Evolutionary conservation across 2,113 vertebrate species (phyloP), one percentile per base, ranked within the genome.

Genomic region (Tyrannus savana): DNA sequence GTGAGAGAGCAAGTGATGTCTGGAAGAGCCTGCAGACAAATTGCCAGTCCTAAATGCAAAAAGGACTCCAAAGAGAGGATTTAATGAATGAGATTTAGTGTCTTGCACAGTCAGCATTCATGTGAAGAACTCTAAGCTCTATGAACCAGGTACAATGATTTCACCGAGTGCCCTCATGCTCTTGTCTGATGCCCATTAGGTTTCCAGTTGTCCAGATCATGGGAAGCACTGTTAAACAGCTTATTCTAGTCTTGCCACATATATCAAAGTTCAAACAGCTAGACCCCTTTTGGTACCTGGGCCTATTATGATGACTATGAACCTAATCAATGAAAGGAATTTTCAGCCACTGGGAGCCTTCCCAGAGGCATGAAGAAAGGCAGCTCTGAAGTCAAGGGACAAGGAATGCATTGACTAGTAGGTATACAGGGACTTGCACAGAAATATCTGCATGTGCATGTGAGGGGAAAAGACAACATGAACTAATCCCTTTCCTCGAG

Each of bases 401-500:
- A 86, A 60, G 19, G 35, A 93, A 49, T 35, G 52, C 62, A 62
- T 55, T 68, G 58, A 46, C 14, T 84, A 62, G 18, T 31, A 49
- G 41, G 49, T 58, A 58, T 58, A 31, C 42, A 25, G 39, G 35
- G 52, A 78, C 53, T 87, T 56, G 30, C 56, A 69, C 49, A 89
- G 62, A 87, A 86, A 72, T 71, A 77, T 52, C 75, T 46, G 22
- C 15, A n/a, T 62, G 37, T 68, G 49, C 71, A 23, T 60, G 47
- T n/a, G 76, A 67, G 53, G 49, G 47, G 64, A 58, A 86, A 63
- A 78, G 37, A 84, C 37, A 78, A 74, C 63, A 73, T 63, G 41
- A 94, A 93, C 68, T 96, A 68, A 63, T 63, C 90, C 94, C 69
- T 96, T 87, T 95, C 97, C 97, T 97, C 3, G 8, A 91, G 98